A percentile compares a stretch with the other conserved stretches of the same genome.
phyloP scores from a whole-genome alignment of 2,797 vertebrate species.

The Choloepus didactylus region DNA sequence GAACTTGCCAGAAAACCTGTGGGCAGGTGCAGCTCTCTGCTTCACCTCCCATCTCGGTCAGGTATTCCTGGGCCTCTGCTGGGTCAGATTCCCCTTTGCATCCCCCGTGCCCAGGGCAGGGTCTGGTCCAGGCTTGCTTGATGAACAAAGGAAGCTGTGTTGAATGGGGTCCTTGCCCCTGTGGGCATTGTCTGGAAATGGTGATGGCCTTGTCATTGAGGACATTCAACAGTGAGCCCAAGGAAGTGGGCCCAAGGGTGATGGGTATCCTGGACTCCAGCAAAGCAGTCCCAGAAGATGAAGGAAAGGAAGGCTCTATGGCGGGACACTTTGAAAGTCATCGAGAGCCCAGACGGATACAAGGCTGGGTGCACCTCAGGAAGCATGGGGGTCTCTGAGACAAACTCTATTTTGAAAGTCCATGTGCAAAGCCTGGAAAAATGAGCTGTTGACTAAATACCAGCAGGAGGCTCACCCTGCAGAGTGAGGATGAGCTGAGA shows the following conservation, averaged over 20 bases:
- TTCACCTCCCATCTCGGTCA: neutral
- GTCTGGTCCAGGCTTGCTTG: neutral
- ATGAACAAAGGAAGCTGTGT: neutral
- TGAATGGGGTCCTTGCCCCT: neutral
- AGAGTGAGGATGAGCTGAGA: neutral
- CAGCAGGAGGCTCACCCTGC: neutral
- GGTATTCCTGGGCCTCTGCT: neutral
- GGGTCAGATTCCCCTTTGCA: neutral
- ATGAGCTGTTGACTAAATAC: neutral
- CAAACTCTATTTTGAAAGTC: neutral
- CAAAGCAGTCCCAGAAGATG: neutral
- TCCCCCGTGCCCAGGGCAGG: neutral
- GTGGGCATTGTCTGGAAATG: neutral
- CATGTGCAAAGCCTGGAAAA: neutral
- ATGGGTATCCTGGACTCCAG: neutral
- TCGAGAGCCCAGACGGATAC: neutral
- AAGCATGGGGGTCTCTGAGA: neutral
- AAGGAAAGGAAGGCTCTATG: neutral
- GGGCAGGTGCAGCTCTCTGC: accelerated
- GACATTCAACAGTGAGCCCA: neutral
- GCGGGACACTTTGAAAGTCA: neutral
- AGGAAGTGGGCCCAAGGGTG: neutral
- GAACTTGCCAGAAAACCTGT: neutral
- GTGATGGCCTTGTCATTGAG: neutral
- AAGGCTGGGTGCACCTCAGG: no score